phyloP scores from a whole-genome alignment of 2,797 vertebrate species.

The Uromys caudimaculatus region DNA sequence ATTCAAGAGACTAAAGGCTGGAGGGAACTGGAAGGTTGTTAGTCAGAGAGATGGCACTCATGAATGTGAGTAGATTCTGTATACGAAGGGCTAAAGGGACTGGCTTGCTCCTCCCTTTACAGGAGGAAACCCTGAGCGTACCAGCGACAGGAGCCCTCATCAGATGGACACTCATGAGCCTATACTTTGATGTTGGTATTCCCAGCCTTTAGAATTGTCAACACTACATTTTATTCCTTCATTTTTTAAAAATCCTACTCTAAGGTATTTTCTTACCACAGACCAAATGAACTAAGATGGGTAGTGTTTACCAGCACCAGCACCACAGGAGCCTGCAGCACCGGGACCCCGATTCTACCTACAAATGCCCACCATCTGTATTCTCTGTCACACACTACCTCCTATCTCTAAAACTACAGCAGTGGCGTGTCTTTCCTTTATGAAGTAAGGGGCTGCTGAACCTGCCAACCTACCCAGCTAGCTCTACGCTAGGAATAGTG shows the following conservation, averaged over 20 bases:
- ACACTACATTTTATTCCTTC: background rate
- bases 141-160: background rate
- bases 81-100: background rate
- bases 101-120: background rate
- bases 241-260: background rate
- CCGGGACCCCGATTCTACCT: background rate
- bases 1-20: background rate
- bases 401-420: background rate
- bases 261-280: background rate
- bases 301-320: background rate
- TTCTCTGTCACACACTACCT: background rate
- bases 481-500: background rate
- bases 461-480: background rate
- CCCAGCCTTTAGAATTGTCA: background rate
- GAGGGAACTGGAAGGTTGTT: background rate
- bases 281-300: background rate
- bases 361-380: fast-evolving
- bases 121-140: background rate
- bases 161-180: background rate
- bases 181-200: background rate
- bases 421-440: background rate
- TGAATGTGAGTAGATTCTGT: background rate
- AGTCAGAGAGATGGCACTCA: background rate
- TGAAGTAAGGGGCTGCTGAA: background rate
- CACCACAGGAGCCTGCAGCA: background rate